These are phyloP conservation scores for Epistrophe eligans DNA, from an alignment of 2,888 invertebrate genomes.

Conservation along the genomic window DNA sequence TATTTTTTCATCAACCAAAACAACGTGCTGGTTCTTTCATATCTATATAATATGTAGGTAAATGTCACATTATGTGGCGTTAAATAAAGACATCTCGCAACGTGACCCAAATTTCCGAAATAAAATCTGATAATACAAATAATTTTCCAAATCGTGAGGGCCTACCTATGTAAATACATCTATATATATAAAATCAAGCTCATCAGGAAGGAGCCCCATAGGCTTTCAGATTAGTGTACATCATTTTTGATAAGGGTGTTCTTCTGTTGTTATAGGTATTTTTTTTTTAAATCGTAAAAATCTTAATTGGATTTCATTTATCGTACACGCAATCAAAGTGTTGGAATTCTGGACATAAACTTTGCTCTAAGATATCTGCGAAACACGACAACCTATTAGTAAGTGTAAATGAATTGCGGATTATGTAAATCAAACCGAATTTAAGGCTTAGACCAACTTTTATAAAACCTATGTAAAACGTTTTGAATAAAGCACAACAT, in stretches of 20 bases:
- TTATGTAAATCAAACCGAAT: constrained; percentile 13
- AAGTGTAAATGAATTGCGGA: not conserved
- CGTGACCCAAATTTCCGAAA: not conserved
- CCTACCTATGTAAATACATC: not conserved
- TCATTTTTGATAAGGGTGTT: not conserved
- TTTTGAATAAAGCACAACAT: too few species aligned
- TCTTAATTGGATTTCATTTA: constrained; percentile 27
- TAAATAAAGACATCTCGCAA: not conserved
- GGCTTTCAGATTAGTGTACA: not conserved
- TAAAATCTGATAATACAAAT: constrained; percentile 9
- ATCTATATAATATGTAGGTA: too few species aligned
- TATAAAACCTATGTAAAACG: too few species aligned
- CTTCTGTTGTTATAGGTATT: not conserved
- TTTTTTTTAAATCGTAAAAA: not conserved
- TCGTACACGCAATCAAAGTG: constrained; percentile 28
- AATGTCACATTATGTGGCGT: too few species aligned
- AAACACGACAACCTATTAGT: not conserved
- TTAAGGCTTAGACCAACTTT: not conserved
- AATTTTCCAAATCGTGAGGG: not conserved
- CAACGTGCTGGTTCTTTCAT: not conserved
- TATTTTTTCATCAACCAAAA: not conserved
- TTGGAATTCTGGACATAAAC: not conserved
- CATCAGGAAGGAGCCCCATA: not conserved
- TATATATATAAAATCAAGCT: not conserved
- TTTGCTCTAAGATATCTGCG: not conserved